Base-by-base conservation (phyloP, 2,797 vertebrate genomes). In the Potorous gilbertii region DNA sequence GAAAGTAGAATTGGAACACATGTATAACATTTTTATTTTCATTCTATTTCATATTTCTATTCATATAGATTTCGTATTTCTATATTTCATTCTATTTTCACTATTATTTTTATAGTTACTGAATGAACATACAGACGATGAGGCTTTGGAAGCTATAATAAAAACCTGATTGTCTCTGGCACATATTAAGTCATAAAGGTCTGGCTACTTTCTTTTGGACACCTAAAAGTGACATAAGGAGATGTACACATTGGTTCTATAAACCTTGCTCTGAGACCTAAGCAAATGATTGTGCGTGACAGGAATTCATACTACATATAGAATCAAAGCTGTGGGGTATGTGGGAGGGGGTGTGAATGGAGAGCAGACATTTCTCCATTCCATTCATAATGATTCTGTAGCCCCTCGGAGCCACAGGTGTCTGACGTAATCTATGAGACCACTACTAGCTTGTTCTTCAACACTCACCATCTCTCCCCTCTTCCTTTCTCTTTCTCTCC, bases 1-100 rank as follows among this genome's bases (percentile, higher is more conserved):
- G 56, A 56, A 87, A 27, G 31, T 1, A 94, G 10, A 29, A 94
- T 28, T 94, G 93, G 54, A 93, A 97, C 91, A 93, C 96, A 29
- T 27, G 21, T 74, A 66, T 34, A 56, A 12, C 91, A 91, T 66
- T 12, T 96, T 81, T 52, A 28, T 56, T 74, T 90, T n/a, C 90
- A 29, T 55, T 90, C 94, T 52, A 52, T 52, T 52, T 52, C 52
- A 52, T 52, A 52, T 9, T 52, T 52, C 52, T 52, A 52, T 52
- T 52, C 52, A 52, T 52, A 52, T 52, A 52, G 6, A 52, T 52
- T 52, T 52, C 52, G 8, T 52, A 52, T 52, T 52, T 52, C 52
- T 52, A 52, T 52, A 52, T 52, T 52, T 52, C 6, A 52, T 52
- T 52, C 52, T 52, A 90, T 55, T 9, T 28, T 55, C 27, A 31